A percentile compares a stretch with the other conserved stretches of the same genome.
Conservation (phyloP, 1,140 invertebrate genomes). For the Pseudobourletiella spinata region DNA sequence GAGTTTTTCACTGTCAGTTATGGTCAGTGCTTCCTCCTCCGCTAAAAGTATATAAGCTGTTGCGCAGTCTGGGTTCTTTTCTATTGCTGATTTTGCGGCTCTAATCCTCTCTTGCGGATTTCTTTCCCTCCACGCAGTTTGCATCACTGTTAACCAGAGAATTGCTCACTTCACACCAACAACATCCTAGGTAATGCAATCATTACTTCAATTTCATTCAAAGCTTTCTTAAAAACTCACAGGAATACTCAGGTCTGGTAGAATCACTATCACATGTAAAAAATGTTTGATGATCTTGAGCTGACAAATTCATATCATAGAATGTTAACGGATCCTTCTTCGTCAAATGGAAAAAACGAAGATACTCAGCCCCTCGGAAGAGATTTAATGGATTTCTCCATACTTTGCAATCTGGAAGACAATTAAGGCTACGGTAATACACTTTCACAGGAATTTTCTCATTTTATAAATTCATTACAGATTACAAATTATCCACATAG, state of each 20-base stretch:
- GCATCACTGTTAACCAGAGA: constrained; percentile 90
- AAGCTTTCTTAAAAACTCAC: no score
- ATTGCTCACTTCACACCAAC: no score
- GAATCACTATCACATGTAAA: constrained; percentile 88
- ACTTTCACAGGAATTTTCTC: no score
- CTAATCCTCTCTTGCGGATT: constrained; percentile 86
- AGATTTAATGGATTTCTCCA: constrained; percentile 96
- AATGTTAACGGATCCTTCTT: constrained; percentile 94
- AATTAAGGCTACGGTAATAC: constrained; percentile 34
- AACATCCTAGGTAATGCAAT: no score
- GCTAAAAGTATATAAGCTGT: constrained; percentile 91
- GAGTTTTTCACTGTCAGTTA: constrained; percentile 78
- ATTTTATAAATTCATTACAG: no score
- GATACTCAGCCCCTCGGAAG: constrained; percentile 92
- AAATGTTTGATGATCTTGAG: constrained; percentile 97
- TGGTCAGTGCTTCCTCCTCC: constrained; percentile 91
- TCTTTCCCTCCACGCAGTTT: constrained; percentile 91
- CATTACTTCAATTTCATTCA: no score
- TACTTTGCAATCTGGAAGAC: constrained; percentile 79
- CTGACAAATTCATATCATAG: constrained; percentile 98
- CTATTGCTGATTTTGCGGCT: constrained; percentile 81
- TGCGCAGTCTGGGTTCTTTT: constrained; percentile 86
- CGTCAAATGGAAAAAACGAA: constrained; percentile 79
- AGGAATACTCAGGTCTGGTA: constrained; percentile 86
- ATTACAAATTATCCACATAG: no score